phyloP scores from a whole-genome alignment of 2,888 invertebrate species.

The Agriotes lineatus region DNA sequence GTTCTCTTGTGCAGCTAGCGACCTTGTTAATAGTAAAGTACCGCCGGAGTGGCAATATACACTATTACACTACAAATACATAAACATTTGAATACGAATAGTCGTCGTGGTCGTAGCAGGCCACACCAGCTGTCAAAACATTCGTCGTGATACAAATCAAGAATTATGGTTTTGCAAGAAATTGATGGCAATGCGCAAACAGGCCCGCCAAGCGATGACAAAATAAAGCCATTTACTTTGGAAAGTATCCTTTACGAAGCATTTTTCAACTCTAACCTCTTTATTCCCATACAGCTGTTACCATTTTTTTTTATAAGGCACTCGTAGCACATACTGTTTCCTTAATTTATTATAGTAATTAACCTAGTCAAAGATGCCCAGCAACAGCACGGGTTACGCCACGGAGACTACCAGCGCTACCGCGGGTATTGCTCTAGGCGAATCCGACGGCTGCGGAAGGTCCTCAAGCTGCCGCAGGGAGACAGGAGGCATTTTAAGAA shows the following conservation, averaged over 20 bases:
- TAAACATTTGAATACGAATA: no score
- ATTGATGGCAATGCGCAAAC: no score
- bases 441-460: slow-evolving; percentile 90
- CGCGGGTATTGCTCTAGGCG: slow-evolving; percentile 95
- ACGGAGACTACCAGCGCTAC: slow-evolving; percentile 97
- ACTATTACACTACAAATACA: no score
- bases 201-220: no score
- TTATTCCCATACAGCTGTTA: slow-evolving; percentile 44
- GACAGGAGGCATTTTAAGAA: slow-evolving; percentile 92
- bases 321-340: neutral
- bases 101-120: no score
- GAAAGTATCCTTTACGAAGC: slow-evolving; percentile 70
- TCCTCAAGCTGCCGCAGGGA: slow-evolving; percentile 93
- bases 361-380: slow-evolving; percentile 95
- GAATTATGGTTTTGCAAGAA: no score
- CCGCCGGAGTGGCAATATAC: no score
- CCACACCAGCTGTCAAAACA: no score
- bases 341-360: slow-evolving; percentile 64
- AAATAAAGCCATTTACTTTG: slow-evolving; percentile 67
- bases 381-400: slow-evolving; percentile 97
- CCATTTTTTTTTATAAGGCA: neutral
- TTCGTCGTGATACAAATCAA: no score
- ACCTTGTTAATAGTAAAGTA: no score
- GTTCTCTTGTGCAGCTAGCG: no score
- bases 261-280: slow-evolving; percentile 54